These are phyloP conservation scores for Heliothis virescens DNA, from an alignment of 1,140 invertebrate species.

Conservation along the genomic window DNA sequence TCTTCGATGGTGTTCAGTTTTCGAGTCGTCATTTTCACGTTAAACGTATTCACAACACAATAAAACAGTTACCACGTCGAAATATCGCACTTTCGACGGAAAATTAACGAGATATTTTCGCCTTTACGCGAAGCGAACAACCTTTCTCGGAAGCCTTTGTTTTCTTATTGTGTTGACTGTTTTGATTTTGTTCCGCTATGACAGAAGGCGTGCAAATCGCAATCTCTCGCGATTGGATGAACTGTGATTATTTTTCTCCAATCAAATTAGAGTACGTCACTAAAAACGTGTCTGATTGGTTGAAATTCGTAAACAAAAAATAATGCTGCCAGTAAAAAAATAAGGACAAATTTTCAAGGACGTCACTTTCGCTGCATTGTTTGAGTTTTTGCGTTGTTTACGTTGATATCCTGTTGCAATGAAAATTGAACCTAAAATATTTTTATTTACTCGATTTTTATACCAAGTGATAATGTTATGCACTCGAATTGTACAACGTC, in stretches of 20 bases:
- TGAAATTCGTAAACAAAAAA: slow-evolving; percentile 62
- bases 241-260: slow-evolving; percentile 49
- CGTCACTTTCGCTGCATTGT: slow-evolving; percentile 10
- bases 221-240: slow-evolving; percentile 46
- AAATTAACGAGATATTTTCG: slow-evolving; percentile 47
- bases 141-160: slow-evolving; percentile 67
- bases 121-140: slow-evolving; percentile 54
- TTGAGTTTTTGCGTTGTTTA: not conserved
- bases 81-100: slow-evolving; percentile 52
- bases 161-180: slow-evolving; percentile 66
- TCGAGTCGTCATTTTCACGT: slow-evolving; percentile 73
- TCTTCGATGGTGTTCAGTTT: slow-evolving; percentile 83
- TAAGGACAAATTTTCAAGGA: slow-evolving; percentile 17
- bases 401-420: not conserved
- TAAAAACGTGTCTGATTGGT: slow-evolving; percentile 59
- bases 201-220: slow-evolving; percentile 60
- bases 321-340: slow-evolving; percentile 59
- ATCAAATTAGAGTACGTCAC: slow-evolving; percentile 50
- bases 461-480: too few species aligned
- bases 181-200: slow-evolving; percentile 68
- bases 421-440: not conserved
- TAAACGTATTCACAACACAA: slow-evolving; percentile 58
- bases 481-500: too few species aligned
- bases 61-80: slow-evolving; percentile 27
- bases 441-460: not conserved